Evolutionary conservation across 2,797 vertebrate genomes (phyloP).

Genomic region (Syngnathus rostellatus): DNA sequence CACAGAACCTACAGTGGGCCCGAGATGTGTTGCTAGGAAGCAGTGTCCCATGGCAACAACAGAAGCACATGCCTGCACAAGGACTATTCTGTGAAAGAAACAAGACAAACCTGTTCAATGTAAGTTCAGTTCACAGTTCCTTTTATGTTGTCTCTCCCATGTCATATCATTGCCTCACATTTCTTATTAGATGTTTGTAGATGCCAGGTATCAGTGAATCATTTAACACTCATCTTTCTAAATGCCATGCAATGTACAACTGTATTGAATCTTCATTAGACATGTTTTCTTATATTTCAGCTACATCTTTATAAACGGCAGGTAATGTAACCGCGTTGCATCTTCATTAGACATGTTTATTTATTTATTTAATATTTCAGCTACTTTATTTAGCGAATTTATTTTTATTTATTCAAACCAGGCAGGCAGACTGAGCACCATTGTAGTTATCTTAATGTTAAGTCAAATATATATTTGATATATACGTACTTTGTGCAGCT

Average conservation of each 20-base stretch:
- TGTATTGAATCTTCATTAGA: not conserved
- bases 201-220: not conserved
- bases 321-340: not conserved
- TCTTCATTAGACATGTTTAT: not conserved
- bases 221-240: not conserved
- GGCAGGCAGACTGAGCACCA: not conserved
- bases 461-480: too few species aligned
- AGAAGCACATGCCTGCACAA: conserved; percentile 99
- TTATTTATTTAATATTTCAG: not conserved
- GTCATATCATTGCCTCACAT: conserved; percentile 7
- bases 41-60: conserved; percentile 95
- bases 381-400: not conserved
- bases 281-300: not conserved
- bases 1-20: conserved; percentile 97
- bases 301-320: not conserved
- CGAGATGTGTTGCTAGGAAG: conserved; percentile 99
- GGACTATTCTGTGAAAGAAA: conserved; percentile 99
- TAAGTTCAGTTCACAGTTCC: conserved; percentile 69
- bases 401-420: not conserved
- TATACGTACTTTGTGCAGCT: not conserved
- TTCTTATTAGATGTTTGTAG: not conserved
- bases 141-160: not conserved
- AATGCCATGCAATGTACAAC: not conserved
- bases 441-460: not conserved
- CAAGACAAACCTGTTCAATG: conserved; percentile 99